Evolutionary conservation across 2,797 vertebrate genomes (phyloP).

Genomic region (Enteromius viviparus): DNA sequence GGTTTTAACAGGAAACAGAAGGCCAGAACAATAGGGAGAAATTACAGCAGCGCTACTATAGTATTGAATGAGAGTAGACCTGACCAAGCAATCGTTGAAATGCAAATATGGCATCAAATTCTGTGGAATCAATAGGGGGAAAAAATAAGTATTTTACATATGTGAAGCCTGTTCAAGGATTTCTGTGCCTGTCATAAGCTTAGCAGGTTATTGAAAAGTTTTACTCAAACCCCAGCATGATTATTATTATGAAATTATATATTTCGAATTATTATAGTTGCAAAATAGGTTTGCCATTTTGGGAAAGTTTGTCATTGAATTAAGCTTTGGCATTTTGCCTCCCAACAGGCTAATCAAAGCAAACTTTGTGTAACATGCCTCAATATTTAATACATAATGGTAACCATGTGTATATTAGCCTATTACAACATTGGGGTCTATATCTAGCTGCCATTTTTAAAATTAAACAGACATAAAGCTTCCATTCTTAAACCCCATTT

Average conservation of each 20-base stretch:
- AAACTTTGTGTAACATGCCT: neutral
- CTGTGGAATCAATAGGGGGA: neutral
- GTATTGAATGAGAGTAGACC: conserved; percentile 1
- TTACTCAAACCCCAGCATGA: neutral
- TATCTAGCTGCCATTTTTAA: conserved; percentile 48
- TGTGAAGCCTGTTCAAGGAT: neutral
- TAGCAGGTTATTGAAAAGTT: neutral
- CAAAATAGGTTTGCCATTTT: neutral
- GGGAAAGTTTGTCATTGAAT: conserved; percentile 1
- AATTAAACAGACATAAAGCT: conserved; percentile 26
- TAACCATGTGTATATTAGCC: neutral
- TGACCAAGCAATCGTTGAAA: neutral
- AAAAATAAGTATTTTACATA: neutral
- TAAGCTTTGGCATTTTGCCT: conserved; percentile 14
- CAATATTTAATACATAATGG: neutral
- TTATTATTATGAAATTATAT: neutral
- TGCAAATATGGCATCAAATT: neutral
- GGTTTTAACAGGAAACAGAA: conserved; percentile 17
- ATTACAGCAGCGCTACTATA: neutral
- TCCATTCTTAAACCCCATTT: conserved; percentile 13
- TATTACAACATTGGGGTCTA: conserved; percentile 12
- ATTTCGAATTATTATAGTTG: neutral
- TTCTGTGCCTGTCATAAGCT: conserved; percentile 1
- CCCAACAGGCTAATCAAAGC: conserved; percentile 11
- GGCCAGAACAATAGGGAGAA: conserved; percentile 2